Evolutionary conservation across 2,113 vertebrate genomes (phyloP).

Genomic region (Genyomyrus donnyi): DNA sequence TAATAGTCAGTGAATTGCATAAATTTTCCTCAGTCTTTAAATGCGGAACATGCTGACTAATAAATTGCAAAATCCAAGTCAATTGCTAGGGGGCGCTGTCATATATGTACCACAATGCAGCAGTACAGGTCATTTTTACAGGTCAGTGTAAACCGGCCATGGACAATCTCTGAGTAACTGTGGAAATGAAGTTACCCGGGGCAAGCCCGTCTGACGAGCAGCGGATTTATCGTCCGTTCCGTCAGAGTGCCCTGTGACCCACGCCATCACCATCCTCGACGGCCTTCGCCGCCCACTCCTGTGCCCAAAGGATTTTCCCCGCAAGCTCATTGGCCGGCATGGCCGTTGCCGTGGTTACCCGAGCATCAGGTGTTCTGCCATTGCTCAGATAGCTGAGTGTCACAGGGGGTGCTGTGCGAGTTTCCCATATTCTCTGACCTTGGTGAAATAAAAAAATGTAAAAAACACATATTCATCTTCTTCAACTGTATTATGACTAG

Average conservation of each 20-base stretch:
- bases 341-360: constrained; percentile 18
- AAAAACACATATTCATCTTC: background rate
- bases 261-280: background rate
- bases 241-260: background rate
- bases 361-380: background rate
- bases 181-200: background rate
- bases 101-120: background rate
- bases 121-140: background rate
- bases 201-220: background rate
- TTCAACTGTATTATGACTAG: background rate
- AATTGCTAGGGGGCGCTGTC: background rate
- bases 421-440: background rate
- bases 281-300: constrained; percentile 6
- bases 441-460: background rate
- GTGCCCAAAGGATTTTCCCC: background rate
- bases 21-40: background rate
- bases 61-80: background rate
- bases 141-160: background rate
- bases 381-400: constrained; percentile 15
- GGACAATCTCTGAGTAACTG: background rate
- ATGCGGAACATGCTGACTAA: background rate
- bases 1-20: background rate
- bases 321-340: constrained; percentile 5
- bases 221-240: background rate
- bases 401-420: background rate